Evolutionary conservation across 2,888 invertebrate genomes (phyloP).

Genomic region (Meteorus colon): DNA sequence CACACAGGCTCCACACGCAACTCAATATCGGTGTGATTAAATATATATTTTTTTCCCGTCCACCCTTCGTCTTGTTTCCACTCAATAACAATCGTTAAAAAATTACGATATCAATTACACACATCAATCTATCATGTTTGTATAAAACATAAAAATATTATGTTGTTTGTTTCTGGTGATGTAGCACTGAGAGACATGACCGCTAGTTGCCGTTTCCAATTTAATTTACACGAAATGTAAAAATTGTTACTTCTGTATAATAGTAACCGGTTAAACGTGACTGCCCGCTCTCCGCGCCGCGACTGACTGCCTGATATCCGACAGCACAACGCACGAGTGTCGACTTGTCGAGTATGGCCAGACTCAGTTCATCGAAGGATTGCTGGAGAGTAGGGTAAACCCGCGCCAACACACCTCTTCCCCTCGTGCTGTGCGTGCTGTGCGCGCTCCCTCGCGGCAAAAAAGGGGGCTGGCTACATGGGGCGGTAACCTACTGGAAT

Average conservation of each 20-base stretch:
- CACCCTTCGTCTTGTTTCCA: not conserved
- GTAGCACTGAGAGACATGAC: conserved; percentile 8
- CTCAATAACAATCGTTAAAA: not conserved
- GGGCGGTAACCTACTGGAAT: conserved; percentile 62
- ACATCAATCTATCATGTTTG: not conserved
- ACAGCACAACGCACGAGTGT: conserved; percentile 65
- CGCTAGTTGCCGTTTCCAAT: not conserved
- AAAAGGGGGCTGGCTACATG: conserved; percentile 66
- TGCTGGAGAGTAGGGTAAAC: conserved; percentile 38
- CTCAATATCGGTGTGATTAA: not conserved
- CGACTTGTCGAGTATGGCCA: conserved; percentile 64
- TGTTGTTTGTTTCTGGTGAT: conserved; percentile 1
- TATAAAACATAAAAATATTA: not conserved
- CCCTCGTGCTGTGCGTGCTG: not conserved
- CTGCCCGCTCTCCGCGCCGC: conserved; percentile 72
- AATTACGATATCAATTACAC: not conserved
- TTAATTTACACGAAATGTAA: not conserved
- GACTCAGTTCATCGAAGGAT: conserved; percentile 59
- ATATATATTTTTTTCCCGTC: not conserved
- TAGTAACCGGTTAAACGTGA: conserved; percentile 70
- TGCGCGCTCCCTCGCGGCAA: conserved; percentile 61
- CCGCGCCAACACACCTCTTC: conserved; percentile 35
- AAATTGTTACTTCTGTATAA: conserved; percentile 45
- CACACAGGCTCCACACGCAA: not conserved
- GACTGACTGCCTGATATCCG: conserved; percentile 69